Percentiles rank a stretch among this genome's conserved stretches.
Evolutionary conservation across 2,888 invertebrate genomes (phyloP).

Genomic region (Busseola fusca): DNA sequence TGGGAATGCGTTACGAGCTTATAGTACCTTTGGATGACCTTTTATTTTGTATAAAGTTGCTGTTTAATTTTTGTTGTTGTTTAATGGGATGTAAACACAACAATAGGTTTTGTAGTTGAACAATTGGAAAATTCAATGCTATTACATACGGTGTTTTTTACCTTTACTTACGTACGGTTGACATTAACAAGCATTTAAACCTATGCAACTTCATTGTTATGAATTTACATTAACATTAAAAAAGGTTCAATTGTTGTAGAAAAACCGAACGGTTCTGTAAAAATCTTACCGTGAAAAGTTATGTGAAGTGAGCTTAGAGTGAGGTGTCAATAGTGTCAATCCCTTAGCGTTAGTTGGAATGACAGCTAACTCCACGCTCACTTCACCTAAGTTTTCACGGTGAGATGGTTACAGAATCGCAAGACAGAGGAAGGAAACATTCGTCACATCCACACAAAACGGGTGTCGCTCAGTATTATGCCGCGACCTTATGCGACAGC

Average conservation of each 20-base stretch:
- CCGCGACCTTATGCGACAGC: too few species aligned
- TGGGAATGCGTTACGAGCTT: slow-evolving; percentile 9
- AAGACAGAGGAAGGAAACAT: too few species aligned
- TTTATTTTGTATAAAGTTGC: neutral
- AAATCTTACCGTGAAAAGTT: too few species aligned
- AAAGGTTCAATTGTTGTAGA: neutral
- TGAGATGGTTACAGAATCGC: too few species aligned
- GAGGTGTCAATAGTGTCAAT: too few species aligned
- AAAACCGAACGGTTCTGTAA: too few species aligned
- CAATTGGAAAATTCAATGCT: neutral
- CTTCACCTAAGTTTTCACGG: too few species aligned
- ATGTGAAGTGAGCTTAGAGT: too few species aligned
- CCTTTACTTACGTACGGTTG: neutral
- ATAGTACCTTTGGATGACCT: slow-evolving; percentile 16
- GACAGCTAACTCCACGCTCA: too few species aligned
- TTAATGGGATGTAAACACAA: neutral
- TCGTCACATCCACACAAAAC: too few species aligned
- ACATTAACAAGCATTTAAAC: slow-evolving; percentile 7
- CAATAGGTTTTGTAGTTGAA: slow-evolving; percentile 1
- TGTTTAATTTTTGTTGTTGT: neutral
- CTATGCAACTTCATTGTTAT: neutral
- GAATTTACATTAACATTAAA: neutral
- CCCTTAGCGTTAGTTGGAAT: too few species aligned
- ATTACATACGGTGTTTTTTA: neutral
- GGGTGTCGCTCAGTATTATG: too few species aligned